A percentile compares a stretch with the other conserved stretches of the same genome.
These are phyloP conservation scores for Drosophila imparisetae DNA, from an alignment of 2,888 invertebrate genomes.

Conservation along the genomic window DNA sequence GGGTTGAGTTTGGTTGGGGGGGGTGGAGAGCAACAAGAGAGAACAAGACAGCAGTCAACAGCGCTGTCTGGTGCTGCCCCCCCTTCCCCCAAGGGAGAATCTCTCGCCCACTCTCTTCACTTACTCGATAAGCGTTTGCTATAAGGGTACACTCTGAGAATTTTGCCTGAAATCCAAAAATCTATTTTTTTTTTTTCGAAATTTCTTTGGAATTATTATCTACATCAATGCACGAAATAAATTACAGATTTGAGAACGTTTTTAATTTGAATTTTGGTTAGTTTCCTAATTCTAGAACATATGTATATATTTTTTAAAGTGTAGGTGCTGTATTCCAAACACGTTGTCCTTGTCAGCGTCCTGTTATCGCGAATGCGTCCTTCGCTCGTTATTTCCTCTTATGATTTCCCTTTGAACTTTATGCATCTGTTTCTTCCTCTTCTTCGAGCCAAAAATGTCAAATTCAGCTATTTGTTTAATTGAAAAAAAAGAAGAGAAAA, in stretches of 20 bases:
- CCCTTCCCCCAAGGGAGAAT: background rate
- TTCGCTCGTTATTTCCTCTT: constrained; percentile 57
- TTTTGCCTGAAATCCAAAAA: background rate
- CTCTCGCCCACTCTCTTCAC: background rate
- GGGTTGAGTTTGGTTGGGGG: constrained; percentile 1
- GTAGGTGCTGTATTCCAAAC: background rate
- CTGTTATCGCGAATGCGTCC: constrained; percentile 45
- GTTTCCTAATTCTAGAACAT: background rate
- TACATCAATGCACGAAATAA: background rate
- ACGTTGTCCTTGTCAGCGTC: constrained; percentile 35
- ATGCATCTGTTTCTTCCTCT: constrained; percentile 21
- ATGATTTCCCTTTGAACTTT: constrained; percentile 71
- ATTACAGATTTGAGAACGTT: background rate
- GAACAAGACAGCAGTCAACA: constrained; percentile 10
- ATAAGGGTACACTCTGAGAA: background rate
- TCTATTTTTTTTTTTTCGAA: background rate
- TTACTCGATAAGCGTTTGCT: constrained; percentile 12
- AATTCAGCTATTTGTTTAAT: constrained; percentile 79
- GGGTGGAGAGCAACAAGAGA: background rate
- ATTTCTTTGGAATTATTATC: background rate
- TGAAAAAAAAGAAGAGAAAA: constrained; percentile 52
- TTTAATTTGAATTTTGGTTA: background rate
- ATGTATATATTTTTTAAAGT: background rate
- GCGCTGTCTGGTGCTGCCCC: background rate
- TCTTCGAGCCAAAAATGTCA: constrained; percentile 63